A percentile compares a stretch with the other conserved stretches of the same genome.
These are phyloP conservation scores for Sturmia bella DNA, from an alignment of 2,888 invertebrate species.

Conservation along the genomic window DNA sequence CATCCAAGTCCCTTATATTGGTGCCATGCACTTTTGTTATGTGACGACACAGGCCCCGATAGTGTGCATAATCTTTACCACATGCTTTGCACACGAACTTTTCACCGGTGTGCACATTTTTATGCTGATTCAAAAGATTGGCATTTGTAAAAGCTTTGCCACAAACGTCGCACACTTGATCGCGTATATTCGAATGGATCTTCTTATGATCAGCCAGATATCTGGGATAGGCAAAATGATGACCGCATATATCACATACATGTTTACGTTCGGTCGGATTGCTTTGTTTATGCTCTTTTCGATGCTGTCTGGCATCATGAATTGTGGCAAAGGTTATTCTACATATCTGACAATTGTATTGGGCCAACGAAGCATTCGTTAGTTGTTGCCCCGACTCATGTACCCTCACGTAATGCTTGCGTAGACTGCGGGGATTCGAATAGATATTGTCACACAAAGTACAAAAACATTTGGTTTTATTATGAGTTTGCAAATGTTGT, in stretches of 20 bases:
- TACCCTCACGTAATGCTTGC: slow-evolving; percentile 60
- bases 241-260: slow-evolving; percentile 62
- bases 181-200: slow-evolving; percentile 66
- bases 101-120: slow-evolving; percentile 62
- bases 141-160: slow-evolving; percentile 67
- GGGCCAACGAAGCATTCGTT: neutral
- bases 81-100: slow-evolving; percentile 66
- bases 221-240: slow-evolving; percentile 63
- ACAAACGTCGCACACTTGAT: slow-evolving; percentile 70
- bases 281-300: slow-evolving; percentile 65
- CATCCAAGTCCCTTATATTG: slow-evolving; percentile 55
- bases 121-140: slow-evolving; percentile 69
- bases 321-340: slow-evolving; percentile 58
- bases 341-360: slow-evolving; percentile 62
- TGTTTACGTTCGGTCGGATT: slow-evolving; percentile 57
- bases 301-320: slow-evolving; percentile 63
- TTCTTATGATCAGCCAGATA: slow-evolving; percentile 67
- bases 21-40: slow-evolving; percentile 56
- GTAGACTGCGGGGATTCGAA: slow-evolving; percentile 60
- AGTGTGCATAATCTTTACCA: slow-evolving; percentile 68
- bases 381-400: slow-evolving; percentile 42
- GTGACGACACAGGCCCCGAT: slow-evolving; percentile 62
- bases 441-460: slow-evolving; percentile 59
- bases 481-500: slow-evolving; percentile 66
- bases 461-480: slow-evolving; percentile 63